Conservation (phyloP, 2,888 invertebrate genomes). For the Agrotis clavis region DNA sequence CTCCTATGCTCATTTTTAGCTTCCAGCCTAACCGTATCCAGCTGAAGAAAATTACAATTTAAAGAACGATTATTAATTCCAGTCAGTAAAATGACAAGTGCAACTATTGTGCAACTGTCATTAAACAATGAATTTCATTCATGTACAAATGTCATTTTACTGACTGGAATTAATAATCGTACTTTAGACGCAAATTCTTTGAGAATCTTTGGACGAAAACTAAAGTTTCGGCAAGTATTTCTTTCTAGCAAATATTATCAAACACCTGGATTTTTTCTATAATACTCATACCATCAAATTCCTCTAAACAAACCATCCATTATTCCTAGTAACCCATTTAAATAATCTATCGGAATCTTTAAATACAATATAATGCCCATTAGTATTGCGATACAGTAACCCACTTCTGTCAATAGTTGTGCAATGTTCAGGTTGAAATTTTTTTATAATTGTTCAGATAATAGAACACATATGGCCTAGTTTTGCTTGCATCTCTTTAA, state of each 20-base stretch:
- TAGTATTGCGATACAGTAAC: slow-evolving; percentile 31
- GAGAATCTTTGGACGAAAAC: too few relatives aligned
- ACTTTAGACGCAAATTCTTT: background rate
- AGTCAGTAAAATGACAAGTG: too few relatives aligned
- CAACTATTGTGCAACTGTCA: too few relatives aligned
- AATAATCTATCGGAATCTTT: slow-evolving; percentile 35
- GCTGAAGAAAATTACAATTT: too few relatives aligned
- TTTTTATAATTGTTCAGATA: slow-evolving; percentile 52
- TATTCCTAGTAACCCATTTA: slow-evolving; percentile 27
- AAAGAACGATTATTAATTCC: too few relatives aligned
- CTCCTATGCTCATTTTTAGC: background rate
- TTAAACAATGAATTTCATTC: too few relatives aligned
- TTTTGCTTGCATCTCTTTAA: slow-evolving; percentile 42
- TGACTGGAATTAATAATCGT: too few relatives aligned
- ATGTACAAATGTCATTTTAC: too few relatives aligned
- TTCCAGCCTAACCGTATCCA: background rate
- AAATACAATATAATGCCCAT: slow-evolving; percentile 23
- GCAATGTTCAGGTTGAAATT: slow-evolving; percentile 44
- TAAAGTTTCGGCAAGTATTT: too few relatives aligned
- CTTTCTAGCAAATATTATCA: background rate
- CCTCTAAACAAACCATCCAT: background rate
- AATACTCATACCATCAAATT: slow-evolving; percentile 2
- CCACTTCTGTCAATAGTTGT: slow-evolving; percentile 48
- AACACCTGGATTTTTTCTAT: background rate
- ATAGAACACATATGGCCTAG: slow-evolving; percentile 30